phyloP scores from a whole-genome alignment of 2,888 invertebrate species.

The Bugulina stolonifera region DNA sequence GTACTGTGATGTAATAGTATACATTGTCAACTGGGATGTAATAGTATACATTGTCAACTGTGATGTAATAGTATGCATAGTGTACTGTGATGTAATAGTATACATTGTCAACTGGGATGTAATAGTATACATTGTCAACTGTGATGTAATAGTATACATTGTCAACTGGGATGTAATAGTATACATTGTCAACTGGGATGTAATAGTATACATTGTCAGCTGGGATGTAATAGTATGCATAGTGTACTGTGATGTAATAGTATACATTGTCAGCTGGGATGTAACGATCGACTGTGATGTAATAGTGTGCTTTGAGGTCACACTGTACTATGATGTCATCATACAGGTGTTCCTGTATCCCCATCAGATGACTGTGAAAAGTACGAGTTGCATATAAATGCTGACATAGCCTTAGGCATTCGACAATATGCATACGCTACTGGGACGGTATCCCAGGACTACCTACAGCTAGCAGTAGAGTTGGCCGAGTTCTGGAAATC shows the following conservation, averaged over 20 bases:
- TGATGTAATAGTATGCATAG: too few species aligned
- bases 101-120: too few species aligned
- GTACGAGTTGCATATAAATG: conserved; percentile 34
- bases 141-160: too few species aligned
- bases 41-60: too few species aligned
- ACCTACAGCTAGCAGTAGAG: conserved; percentile 11
- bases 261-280: conserved; percentile 14
- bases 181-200: not conserved
- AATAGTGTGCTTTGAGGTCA: not conserved
- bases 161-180: not conserved
- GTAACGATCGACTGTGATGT: not conserved
- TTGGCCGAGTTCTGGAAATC: conserved; percentile 36
- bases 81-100: too few species aligned
- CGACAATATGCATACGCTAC: conserved; percentile 34
- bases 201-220: not conserved
- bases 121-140: too few species aligned
- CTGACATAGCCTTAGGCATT: conserved; percentile 35
- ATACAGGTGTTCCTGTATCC: conserved; percentile 31
- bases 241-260: not conserved
- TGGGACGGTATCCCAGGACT: conserved; percentile 29
- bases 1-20: too few species aligned
- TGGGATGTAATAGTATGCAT: not conserved
- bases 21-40: too few species aligned
- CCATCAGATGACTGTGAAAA: conserved; percentile 28
- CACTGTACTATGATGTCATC: not conserved